Percentiles rank a stretch among this genome's conserved stretches.
Conservation (phyloP, 2,888 invertebrate genomes). For the Napeogenes inachia region DNA sequence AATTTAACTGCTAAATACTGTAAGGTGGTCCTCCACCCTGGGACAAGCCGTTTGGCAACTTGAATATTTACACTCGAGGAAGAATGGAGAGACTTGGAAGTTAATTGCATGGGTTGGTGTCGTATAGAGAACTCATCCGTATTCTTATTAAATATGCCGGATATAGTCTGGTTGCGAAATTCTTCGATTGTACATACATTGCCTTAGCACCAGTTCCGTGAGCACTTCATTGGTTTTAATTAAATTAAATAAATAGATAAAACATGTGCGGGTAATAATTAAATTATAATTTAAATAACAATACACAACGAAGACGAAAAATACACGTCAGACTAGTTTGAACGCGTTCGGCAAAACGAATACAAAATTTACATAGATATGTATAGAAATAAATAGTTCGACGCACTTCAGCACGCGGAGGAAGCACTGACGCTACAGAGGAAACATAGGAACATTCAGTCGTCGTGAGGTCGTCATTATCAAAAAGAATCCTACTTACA, state of each 20-base stretch:
- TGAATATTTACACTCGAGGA: conserved; percentile 18
- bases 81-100: conserved; percentile 48
- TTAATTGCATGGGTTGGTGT: conserved; percentile 7
- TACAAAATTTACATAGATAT: no score
- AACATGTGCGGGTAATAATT: conserved; percentile 21
- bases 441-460: conserved; percentile 58
- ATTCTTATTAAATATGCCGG: conserved; percentile 3
- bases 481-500: conserved; percentile 53
- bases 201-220: conserved; percentile 53
- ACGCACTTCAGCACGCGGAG: conserved; percentile 29
- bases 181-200: conserved; percentile 29
- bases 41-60: conserved; percentile 37
- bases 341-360: conserved; percentile 8
- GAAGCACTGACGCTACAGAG: conserved; percentile 43
- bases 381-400: no score
- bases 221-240: conserved; percentile 41
- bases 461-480: conserved; percentile 49
- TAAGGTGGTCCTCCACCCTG: conserved; percentile 17
- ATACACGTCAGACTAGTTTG: conserved; percentile 15
- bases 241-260: conserved; percentile 25
- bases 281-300: conserved; percentile 15
- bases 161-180: conserved; percentile 23
- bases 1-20: conserved; percentile 23
- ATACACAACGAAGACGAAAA: conserved; percentile 8
- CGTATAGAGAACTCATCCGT: not conserved